Evolutionary conservation across 2,888 invertebrate genomes (phyloP).

Genomic region (Drosophila anomelani): DNA sequence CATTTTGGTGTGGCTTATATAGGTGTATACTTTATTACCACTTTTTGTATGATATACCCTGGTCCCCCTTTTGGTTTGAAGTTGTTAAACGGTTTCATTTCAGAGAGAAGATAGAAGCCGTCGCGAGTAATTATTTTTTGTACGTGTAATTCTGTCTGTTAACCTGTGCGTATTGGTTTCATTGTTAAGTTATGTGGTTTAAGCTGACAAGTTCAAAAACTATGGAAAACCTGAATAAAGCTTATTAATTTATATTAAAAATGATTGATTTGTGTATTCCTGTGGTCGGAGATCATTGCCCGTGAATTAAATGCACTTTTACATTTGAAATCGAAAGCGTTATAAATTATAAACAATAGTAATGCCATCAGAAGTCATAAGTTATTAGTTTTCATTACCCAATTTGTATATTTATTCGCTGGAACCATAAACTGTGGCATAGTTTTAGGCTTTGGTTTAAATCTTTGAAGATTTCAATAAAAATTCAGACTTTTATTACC

Average conservation of each 20-base stretch:
- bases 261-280: not conserved
- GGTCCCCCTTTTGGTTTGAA: conserved; percentile 51
- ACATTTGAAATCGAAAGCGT: no score
- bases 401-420: not conserved
- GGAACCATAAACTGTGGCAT: conserved; percentile 13
- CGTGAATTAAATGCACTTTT: not conserved
- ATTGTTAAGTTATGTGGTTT: conserved; percentile 80
- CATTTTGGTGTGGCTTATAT: conserved; percentile 67
- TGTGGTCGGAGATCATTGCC: not conserved
- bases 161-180: conserved; percentile 74
- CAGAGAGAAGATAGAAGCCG: conserved; percentile 24
- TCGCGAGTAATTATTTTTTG: conserved; percentile 29
- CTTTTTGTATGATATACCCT: conserved; percentile 24
- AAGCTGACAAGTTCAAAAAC: conserved; percentile 80
- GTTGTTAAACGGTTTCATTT: conserved; percentile 50
- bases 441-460: conserved; percentile 29
- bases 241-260: conserved; percentile 78
- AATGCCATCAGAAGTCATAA: no score
- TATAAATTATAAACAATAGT: not conserved
- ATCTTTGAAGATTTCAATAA: not conserved
- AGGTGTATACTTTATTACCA: conserved; percentile 30
- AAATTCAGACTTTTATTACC: no score
- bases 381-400: not conserved
- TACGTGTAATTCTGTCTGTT: conserved; percentile 62
- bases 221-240: conserved; percentile 67